Evolutionary conservation across 2,888 invertebrate genomes (phyloP), one percentile per base, ranked within the genome.

Genomic region (Cremastobaeus sp.): DNA sequence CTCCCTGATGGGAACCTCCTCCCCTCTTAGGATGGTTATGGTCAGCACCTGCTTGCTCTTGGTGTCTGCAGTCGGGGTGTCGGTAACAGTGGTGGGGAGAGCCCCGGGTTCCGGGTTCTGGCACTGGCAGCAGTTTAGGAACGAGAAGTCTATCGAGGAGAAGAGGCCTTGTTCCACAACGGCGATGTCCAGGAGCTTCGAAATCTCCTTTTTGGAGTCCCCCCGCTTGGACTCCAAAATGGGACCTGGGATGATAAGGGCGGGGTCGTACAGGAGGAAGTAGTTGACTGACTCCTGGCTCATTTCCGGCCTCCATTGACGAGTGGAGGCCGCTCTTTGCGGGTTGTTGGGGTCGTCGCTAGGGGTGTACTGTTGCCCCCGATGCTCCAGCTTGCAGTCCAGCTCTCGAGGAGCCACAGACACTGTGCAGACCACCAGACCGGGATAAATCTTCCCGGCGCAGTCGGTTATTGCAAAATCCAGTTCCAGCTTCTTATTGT

Each of bases 1-100:
- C 68, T 87, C 87, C 55, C 87, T 83, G 1, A 88, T 82, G 3
- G 88, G 87, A 28, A 88, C 80, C 70, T 87, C 87, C 11, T 87
- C 83, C 1, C 85, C 88, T 21, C 88, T 65, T 0, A 88, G 70
- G 8, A 87, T 72, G 1, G 83, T 87, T 9, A 87, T 79, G 1
- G 79, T 80, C 0, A 87, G 71, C 8, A 85, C 66, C 54, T 86
- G 84, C 48, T 81, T 85, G 8, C 84, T 79, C 25, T 81, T 77
- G 2, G 76, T 48, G 9, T n/a, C n/a, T n/a, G n/a, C n/a, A n/a
- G n/a, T n/a, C n/a, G n/a, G n/a, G n/a, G n/a, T n/a, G n/a, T n/a
- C n/a, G n/a, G n/a, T n/a, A n/a, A 48, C 32, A 8, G 55, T 75
- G 0, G 79, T 76, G 1, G 83, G 80, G 11, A 83, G 80, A 68